Percentiles rank a stretch among this genome's conserved stretches.
These are phyloP conservation scores for Brachionus sp. DNA, from an alignment of 1,140 invertebrate genomes.

Conservation along the genomic window DNA sequence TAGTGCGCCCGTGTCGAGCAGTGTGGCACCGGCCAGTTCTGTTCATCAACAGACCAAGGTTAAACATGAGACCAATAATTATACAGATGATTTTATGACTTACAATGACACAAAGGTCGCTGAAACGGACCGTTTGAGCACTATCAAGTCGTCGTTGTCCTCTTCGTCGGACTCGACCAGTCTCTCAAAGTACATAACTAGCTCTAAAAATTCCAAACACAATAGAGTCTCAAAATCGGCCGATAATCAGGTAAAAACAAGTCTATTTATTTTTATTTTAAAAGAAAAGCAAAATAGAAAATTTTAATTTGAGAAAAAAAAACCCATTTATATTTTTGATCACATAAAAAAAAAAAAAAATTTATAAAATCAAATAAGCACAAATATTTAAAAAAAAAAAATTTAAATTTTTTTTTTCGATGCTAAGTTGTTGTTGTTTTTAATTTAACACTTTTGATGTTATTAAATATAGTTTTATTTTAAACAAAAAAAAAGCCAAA, in stretches of 20 bases:
- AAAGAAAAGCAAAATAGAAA: no score
- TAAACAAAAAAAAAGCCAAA: no score
- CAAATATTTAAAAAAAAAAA: no score
- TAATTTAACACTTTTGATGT: no score
- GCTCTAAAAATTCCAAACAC: not conserved
- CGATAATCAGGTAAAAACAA: not conserved
- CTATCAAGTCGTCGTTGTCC: not conserved
- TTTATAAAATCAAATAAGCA: no score
- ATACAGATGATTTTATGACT: slow-evolving; percentile 27
- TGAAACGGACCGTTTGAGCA: not conserved
- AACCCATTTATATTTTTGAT: no score
- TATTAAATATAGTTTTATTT: no score
- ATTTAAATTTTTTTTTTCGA: no score
- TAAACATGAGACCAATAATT: not conserved
- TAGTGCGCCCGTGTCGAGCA: not conserved
- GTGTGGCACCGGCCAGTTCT: not conserved
- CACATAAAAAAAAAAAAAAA: no score
- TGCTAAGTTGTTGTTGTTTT: no score
- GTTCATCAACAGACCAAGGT: not conserved
- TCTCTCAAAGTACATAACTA: slow-evolving; percentile 32
- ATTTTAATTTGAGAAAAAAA: no score
- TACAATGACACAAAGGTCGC: not conserved
- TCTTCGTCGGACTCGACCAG: slow-evolving; percentile 17
- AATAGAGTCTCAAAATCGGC: not conserved
- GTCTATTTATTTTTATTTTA: no score